These are phyloP conservation scores for Orthonevra nobilis DNA, from an alignment of 2,888 invertebrate species.

Conservation along the genomic window DNA sequence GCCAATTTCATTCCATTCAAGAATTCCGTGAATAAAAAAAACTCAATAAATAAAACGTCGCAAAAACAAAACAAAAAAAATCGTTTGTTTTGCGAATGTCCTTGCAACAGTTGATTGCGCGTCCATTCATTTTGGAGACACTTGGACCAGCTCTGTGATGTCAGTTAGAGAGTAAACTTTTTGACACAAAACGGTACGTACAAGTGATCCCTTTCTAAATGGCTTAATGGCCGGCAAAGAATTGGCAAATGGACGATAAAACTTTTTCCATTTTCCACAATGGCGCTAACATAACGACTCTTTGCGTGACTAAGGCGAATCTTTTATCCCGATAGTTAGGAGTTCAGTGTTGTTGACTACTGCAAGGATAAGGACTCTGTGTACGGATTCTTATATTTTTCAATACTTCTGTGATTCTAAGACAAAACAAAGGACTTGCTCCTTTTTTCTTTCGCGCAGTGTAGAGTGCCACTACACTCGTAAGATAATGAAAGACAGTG, in stretches of 20 bases:
- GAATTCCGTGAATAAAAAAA: constrained; percentile 14
- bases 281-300: constrained; percentile 41
- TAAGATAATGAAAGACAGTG: constrained; percentile 37
- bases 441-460: too few species aligned
- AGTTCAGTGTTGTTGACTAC: background rate
- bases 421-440: too few species aligned
- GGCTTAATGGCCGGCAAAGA: constrained; percentile 62
- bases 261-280: constrained; percentile 56
- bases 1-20: constrained; percentile 17
- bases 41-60: background rate
- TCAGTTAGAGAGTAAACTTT: constrained; percentile 35
- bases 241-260: constrained; percentile 60
- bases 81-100: background rate
- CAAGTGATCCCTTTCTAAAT: constrained; percentile 57
- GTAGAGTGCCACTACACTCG: too few species aligned
- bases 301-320: constrained; percentile 55
- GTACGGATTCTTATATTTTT: constrained; percentile 40
- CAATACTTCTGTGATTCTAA: constrained; percentile 1
- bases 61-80: background rate
- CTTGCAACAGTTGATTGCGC: constrained; percentile 34
- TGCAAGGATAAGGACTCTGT: constrained; percentile 6
- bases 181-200: constrained; percentile 19
- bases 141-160: constrained; percentile 18
- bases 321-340: constrained; percentile 1
- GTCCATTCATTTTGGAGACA: constrained; percentile 20